A percentile compares a stretch with the other conserved stretches of the same genome.
These are phyloP conservation scores for Penaeus japonicus DNA, from an alignment of 1,140 invertebrate species.

Conservation along the genomic window DNA sequence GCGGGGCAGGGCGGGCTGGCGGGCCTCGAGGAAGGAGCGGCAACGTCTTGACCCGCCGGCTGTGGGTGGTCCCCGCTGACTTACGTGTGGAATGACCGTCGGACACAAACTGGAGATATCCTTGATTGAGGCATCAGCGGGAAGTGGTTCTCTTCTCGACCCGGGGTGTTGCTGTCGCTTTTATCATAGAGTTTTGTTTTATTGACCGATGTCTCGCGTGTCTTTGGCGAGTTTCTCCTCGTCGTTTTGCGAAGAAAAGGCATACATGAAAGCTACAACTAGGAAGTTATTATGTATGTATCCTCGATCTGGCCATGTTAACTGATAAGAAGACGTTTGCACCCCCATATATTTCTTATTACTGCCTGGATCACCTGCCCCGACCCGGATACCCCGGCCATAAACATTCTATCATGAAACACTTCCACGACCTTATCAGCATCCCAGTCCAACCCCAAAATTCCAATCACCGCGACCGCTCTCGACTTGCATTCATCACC, in stretches of 20 bases:
- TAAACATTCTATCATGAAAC: slow-evolving; percentile 1
- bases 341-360: slow-evolving; percentile 2
- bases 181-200: background rate
- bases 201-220: too few species aligned
- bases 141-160: background rate
- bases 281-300: background rate
- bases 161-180: slow-evolving; percentile 9
- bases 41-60: too few species aligned
- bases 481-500: slow-evolving; percentile 29
- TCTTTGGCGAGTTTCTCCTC: too few species aligned
- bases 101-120: slow-evolving; percentile 7
- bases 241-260: background rate
- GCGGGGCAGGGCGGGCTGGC: too few species aligned
- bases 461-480: slow-evolving; percentile 24
- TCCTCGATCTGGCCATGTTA: background rate
- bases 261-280: background rate
- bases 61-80: slow-evolving; percentile 18
- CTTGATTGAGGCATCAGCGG: slow-evolving; percentile 46
- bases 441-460: slow-evolving; percentile 3
- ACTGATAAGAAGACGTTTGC: slow-evolving; percentile 4
- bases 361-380: background rate
- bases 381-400: background rate
- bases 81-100: background rate
- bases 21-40: too few species aligned
- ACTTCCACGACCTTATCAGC: slow-evolving; percentile 19